Evolutionary conservation across 2,888 invertebrate genomes (phyloP).

Genomic region (Sialis fuliginosa): DNA sequence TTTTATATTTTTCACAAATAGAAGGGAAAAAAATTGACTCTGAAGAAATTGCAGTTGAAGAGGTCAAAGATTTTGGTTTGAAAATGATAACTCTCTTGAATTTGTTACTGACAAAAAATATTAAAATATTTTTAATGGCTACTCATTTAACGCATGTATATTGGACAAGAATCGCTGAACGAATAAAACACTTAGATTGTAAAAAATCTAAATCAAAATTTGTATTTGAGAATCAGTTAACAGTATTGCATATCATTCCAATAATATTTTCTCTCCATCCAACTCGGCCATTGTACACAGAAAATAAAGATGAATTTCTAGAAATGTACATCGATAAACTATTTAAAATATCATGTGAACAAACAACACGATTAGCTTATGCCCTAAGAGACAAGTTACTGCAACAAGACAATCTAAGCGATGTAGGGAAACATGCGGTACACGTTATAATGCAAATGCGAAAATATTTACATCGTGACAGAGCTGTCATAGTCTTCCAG

Average conservation of each 20-base stretch:
- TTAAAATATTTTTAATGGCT: constrained; percentile 21
- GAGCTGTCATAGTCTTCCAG: constrained; percentile 44
- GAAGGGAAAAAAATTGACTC: neutral
- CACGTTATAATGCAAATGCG: constrained; percentile 37
- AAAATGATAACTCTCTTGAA: constrained; percentile 24
- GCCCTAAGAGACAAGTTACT: constrained; percentile 33
- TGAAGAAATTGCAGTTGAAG: neutral
- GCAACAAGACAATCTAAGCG: constrained; percentile 25
- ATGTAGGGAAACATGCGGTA: constrained; percentile 32
- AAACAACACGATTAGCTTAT: constrained; percentile 41
- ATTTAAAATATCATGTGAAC: constrained; percentile 41
- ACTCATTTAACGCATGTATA: constrained; percentile 24
- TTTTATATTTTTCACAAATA: constrained; percentile 1
- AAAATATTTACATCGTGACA: constrained; percentile 36
- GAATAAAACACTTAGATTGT: constrained; percentile 13
- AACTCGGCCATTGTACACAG: constrained; percentile 9
- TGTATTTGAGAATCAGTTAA: constrained; percentile 38
- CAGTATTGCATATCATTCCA: constrained; percentile 44
- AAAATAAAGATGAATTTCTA: constrained; percentile 28
- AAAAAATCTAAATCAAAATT: constrained; percentile 15
- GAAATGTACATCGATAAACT: constrained; percentile 41
- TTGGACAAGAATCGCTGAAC: constrained; percentile 24
- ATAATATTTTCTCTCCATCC: constrained; percentile 23
- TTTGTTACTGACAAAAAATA: constrained; percentile 21
- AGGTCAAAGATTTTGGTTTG: constrained; percentile 16